Base-by-base conservation (phyloP, 1,140 invertebrate genomes). In the Kradibia gibbosae region DNA sequence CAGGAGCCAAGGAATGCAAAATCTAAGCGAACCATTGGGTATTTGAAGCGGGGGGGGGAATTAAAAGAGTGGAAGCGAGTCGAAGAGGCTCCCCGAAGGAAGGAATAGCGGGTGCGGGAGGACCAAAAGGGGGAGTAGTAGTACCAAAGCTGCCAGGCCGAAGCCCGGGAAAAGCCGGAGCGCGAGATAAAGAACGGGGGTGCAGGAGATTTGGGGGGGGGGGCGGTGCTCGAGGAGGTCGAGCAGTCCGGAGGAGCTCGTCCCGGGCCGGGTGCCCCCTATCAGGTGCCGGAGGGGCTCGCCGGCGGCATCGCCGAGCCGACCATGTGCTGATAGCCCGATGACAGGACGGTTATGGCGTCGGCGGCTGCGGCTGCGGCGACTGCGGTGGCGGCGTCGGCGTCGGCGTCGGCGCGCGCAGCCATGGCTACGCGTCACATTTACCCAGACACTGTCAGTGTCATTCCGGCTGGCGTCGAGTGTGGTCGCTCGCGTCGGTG, bases 361-460 rank as follows among this genome's bases (percentile, higher is more conserved):
- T 22, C 67, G 42, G 22, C 67, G 67, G 10, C 36, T 22, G 22
- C 39, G 20, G 48, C 10, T 25, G 34, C 34, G 28, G 53, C 55
- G 73, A 36, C 31, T 31, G 45, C 45, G 11, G 67, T 67, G 70
- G 72, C 50, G 83, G 86, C 86, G 81, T 85, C 86, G 86, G 87
- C 84, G 85, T 77, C 83, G 86, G 83, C 85, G 83, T 79, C 85
- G 31, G 80, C 65, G 25, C 34, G 78, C 55, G 36, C 17, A 53
- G 36, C 13, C 57, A 73, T 77, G 22, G 3, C 3, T 22, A 7
- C 42, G 13, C 39, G 22, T 20, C 15, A 53, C 50, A 53, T 53
- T 53, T 11, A 20, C 50, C 20, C 28, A 36, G 7, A 57, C 72
- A 86, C 86, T 90, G 88, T 90, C 88, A 90, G 89, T 90, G 88